A percentile compares a stretch with the other conserved stretches of the same genome.
Conservation (phyloP, 2,797 vertebrate species). For the Etheostoma perlongum region DNA sequence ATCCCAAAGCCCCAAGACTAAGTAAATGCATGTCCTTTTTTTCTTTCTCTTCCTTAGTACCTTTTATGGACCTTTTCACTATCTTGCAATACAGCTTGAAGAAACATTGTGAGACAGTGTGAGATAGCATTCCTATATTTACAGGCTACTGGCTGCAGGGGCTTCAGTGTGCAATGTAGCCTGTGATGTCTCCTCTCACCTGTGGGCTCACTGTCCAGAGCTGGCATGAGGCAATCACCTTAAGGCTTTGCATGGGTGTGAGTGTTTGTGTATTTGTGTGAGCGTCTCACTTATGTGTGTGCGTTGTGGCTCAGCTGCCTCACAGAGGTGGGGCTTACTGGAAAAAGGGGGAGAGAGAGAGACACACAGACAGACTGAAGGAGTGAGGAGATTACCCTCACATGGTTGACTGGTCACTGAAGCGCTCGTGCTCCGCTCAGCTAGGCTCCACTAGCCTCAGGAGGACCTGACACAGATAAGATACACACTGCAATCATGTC, state of each 20-base stretch:
- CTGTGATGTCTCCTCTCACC: slow-evolving; percentile 68
- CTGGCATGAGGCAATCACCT: slow-evolving; percentile 72
- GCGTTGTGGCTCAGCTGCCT: slow-evolving; percentile 64
- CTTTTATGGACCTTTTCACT: slow-evolving; percentile 22
- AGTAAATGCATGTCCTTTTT: neutral
- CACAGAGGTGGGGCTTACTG: slow-evolving; percentile 72
- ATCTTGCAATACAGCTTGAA: slow-evolving; percentile 18
- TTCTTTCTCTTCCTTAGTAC: neutral
- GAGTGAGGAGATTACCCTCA: slow-evolving; percentile 86
- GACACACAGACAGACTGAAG: slow-evolving; percentile 72
- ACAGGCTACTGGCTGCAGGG: slow-evolving; percentile 62
- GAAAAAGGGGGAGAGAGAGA: slow-evolving; percentile 58
- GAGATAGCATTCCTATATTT: slow-evolving; percentile 56
- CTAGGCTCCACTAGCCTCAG: slow-evolving; percentile 84
- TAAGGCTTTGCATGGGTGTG: slow-evolving; percentile 57
- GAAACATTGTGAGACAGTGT: slow-evolving; percentile 27
- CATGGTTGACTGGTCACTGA: slow-evolving; percentile 88
- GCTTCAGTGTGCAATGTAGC: slow-evolving; percentile 58
- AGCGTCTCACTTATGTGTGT: slow-evolving; percentile 53
- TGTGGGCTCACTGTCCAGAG: slow-evolving; percentile 70
- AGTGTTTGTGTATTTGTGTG: slow-evolving; percentile 63
- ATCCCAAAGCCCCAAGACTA: neutral
- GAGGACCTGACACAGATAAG: slow-evolving; percentile 85
- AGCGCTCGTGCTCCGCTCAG: slow-evolving; percentile 83
- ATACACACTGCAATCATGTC: slow-evolving; percentile 86